Conservation (phyloP, 2,113 vertebrate species). For the Syngnathus scovelli region DNA sequence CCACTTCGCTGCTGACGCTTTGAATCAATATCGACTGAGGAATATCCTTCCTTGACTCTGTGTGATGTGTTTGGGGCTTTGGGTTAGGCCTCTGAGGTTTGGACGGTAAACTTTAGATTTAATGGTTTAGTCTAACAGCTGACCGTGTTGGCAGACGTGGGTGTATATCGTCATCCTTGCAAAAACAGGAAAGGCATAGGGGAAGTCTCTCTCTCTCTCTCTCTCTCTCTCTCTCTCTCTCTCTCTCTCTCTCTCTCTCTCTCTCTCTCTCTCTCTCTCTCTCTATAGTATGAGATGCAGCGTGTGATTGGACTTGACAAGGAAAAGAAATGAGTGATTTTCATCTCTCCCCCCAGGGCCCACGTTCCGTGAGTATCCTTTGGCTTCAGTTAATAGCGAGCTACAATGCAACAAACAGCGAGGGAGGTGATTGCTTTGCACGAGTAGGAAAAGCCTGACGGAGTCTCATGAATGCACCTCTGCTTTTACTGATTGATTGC, state of each 20-base stretch:
- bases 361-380: slow-evolving; percentile 22
- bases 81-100: slow-evolving; percentile 38
- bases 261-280: no score
- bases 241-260: no score
- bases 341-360: slow-evolving; percentile 30
- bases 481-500: slow-evolving; percentile 31
- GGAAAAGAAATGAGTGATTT: slow-evolving; percentile 37
- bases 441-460: slow-evolving; percentile 22
- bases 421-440: slow-evolving; percentile 23
- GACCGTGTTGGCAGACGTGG: slow-evolving; percentile 27
- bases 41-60: slow-evolving; percentile 21
- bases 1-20: slow-evolving; percentile 25
- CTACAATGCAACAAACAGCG: slow-evolving; percentile 33
- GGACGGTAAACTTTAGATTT: slow-evolving; percentile 20
- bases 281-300: slow-evolving; percentile 2
- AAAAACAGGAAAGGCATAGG: background rate
- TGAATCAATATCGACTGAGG: slow-evolving; percentile 24
- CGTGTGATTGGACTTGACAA: slow-evolving; percentile 36
- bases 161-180: slow-evolving; percentile 43
- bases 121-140: slow-evolving; percentile 38
- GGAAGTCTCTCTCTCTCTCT: slow-evolving; percentile 27
- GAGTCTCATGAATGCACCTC: background rate
- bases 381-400: slow-evolving; percentile 25
- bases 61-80: slow-evolving; percentile 53
- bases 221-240: no score